phyloP scores from a whole-genome alignment of 30 jellyfish, hydroid and myxozoan species.

The Cassiopea xamachana region DNA sequence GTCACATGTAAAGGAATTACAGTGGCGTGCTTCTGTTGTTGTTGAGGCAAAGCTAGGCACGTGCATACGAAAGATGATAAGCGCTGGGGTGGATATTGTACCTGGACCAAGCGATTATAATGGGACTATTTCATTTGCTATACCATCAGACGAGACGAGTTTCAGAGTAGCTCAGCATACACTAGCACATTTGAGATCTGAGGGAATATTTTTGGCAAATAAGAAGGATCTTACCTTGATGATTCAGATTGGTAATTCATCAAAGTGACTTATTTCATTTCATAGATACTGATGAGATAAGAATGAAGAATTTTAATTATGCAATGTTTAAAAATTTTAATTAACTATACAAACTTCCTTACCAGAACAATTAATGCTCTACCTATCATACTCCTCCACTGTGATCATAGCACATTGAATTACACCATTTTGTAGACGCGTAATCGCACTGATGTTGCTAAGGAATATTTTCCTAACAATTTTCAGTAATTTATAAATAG shows the following conservation, averaged over 20 bases:
- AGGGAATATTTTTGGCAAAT: constrained; percentile 23
- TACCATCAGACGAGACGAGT: constrained; percentile 37
- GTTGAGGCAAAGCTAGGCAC: constrained; percentile 89
- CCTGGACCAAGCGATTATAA: constrained; percentile 83
- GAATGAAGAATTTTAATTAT: too few species aligned
- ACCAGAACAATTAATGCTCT: too few species aligned
- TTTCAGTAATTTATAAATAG: too few species aligned
- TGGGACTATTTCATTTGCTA: constrained; percentile 35
- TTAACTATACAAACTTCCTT: too few species aligned
- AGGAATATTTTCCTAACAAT: too few species aligned
- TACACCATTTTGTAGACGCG: too few species aligned
- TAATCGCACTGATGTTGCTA: too few species aligned
- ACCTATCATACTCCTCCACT: too few species aligned
- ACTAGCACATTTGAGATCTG: constrained; percentile 26
- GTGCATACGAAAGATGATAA: constrained; percentile 66
- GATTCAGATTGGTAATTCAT: neutral
- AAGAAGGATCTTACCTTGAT: constrained; percentile 5
- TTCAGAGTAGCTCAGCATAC: constrained; percentile 4
- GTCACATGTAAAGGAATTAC: constrained; percentile 55
- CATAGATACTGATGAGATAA: too few species aligned
- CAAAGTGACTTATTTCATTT: neutral
- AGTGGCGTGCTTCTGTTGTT: constrained; percentile 80
- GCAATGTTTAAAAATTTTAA: too few species aligned
- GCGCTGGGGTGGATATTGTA: constrained; percentile 60
- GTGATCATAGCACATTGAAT: too few species aligned